phyloP scores from a whole-genome alignment of 35 echinoderm and acorn worm species.

The Ptychodera flava region DNA sequence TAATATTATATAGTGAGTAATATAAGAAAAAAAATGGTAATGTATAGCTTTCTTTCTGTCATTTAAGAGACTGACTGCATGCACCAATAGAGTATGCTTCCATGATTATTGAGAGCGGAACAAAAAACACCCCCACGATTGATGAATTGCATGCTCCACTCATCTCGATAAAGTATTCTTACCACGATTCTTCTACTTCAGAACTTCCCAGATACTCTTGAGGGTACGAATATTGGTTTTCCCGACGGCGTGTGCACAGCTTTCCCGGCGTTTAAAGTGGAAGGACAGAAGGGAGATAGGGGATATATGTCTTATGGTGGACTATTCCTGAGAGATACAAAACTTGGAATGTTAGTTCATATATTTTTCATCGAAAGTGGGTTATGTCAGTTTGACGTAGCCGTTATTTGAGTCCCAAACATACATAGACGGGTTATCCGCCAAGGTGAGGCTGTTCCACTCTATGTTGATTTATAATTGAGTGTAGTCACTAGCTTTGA shows the following conservation, averaged over 20 bases:
- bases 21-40: no score
- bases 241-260: not conserved
- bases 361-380: no score
- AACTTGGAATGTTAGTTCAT: not conserved
- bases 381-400: not conserved
- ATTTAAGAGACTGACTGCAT: no score
- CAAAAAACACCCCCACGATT: not conserved
- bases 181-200: not conserved
- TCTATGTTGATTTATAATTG: not conserved
- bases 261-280: not conserved
- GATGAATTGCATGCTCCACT: not conserved
- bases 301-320: not conserved
- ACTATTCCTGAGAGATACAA: not conserved
- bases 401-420: not conserved
- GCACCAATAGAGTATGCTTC: not conserved
- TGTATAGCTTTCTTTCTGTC: no score
- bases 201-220: not conserved
- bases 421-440: not conserved
- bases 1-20: no score
- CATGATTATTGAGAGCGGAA: not conserved
- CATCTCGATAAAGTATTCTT: not conserved
- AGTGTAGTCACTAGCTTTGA: not conserved
- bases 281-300: not conserved
- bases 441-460: no score
- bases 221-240: not conserved